Percentiles rank a stretch among this genome's conserved stretches.
Evolutionary conservation across 2,888 invertebrate species (phyloP).

Genomic region (Phymatocera aterrima): DNA sequence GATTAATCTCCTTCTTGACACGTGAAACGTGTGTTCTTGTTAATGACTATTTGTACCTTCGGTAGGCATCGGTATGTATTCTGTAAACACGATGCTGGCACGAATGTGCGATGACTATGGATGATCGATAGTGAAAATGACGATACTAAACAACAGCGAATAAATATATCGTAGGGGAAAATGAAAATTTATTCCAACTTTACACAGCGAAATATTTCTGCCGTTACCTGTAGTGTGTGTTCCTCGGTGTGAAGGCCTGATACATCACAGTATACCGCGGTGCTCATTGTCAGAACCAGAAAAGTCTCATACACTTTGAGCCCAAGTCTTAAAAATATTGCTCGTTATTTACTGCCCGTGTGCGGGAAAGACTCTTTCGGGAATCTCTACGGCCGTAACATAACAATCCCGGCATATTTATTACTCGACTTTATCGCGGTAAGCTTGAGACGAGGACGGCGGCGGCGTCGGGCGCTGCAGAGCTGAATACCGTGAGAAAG

Average conservation of each 20-base stretch:
- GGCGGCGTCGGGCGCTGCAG: neutral
- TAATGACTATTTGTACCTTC: neutral
- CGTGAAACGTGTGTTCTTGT: neutral
- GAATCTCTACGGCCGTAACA: constrained; percentile 4
- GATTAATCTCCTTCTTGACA: constrained; percentile 21
- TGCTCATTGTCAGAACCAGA: constrained; percentile 8
- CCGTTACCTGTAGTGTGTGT: neutral
- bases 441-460: too few relatives aligned
- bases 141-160: neutral
- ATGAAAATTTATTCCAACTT: neutral
- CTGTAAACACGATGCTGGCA: neutral
- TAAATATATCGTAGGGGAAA: neutral
- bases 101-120: neutral
- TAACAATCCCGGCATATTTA: constrained; percentile 50
- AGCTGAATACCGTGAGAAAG: neutral
- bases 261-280: neutral
- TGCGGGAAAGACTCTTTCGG: neutral
- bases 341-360: constrained; percentile 5
- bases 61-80: neutral
- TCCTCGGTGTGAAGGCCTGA: neutral
- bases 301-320: constrained; percentile 1
- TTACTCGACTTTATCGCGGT: constrained; percentile 52
- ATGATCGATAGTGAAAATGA: neutral
- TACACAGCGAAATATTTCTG: neutral
- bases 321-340: constrained; percentile 13